Percentiles rank a stretch among this genome's conserved stretches.
These are phyloP conservation scores for Epinotia brunnichana DNA, from an alignment of 2,888 invertebrate species.

Conservation along the genomic window DNA sequence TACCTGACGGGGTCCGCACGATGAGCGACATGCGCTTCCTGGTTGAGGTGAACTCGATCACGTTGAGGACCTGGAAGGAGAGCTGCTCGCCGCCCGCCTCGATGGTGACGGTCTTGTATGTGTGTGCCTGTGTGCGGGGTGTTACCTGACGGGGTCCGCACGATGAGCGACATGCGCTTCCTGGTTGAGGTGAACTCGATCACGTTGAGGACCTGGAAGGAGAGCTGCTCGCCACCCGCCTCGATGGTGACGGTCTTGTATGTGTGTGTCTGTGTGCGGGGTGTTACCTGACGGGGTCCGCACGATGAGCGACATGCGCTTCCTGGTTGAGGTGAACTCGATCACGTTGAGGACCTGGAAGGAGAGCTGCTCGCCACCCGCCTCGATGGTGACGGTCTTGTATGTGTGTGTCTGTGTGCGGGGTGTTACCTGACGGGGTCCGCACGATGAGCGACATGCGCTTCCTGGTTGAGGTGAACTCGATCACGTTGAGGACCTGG, in stretches of 20 bases:
- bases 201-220: conserved; percentile 93
- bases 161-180: conserved; percentile 98
- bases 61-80: conserved; percentile 92
- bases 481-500: conserved; percentile 94
- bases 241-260: conserved; percentile 92
- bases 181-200: conserved; percentile 96
- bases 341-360: conserved; percentile 95
- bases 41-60: conserved; percentile 95
- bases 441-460: conserved; percentile 98
- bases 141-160: conserved; percentile 90
- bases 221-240: conserved; percentile 84
- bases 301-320: conserved; percentile 99
- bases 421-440: conserved; percentile 86
- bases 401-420: no score
- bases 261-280: no score
- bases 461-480: conserved; percentile 96
- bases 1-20: conserved; percentile 91
- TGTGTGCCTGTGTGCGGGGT: no score
- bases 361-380: conserved; percentile 83
- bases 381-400: conserved; percentile 91
- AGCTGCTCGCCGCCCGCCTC: conserved; percentile 85
- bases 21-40: conserved; percentile 99
- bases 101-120: conserved; percentile 92
- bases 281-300: conserved; percentile 87
- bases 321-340: conserved; percentile 95